Evolutionary conservation across 2,888 invertebrate species (phyloP).

Genomic region (Drosophila birchii): DNA sequence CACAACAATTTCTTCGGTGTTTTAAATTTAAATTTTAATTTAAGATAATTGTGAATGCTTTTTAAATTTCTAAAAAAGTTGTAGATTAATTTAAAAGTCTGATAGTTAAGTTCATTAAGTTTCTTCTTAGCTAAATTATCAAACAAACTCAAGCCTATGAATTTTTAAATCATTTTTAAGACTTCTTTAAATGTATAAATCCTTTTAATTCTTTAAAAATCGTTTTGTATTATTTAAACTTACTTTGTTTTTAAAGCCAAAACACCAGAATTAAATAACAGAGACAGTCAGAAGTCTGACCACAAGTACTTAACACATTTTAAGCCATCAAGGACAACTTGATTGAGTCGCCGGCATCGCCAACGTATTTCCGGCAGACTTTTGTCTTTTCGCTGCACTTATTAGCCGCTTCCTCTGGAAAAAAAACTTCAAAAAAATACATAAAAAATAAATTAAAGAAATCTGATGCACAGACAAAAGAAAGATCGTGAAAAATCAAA

Average conservation of each 20-base stretch:
- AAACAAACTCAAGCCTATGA: not conserved
- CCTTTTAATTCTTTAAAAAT: not conserved
- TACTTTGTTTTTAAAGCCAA: not conserved
- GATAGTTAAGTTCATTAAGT: too few species aligned
- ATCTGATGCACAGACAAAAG: conserved; percentile 56
- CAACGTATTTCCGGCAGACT: conserved; percentile 70
- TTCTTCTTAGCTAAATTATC: too few species aligned
- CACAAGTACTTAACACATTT: conserved; percentile 40
- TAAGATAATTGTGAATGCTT: too few species aligned
- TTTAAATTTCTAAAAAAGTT: too few species aligned
- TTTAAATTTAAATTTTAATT: not conserved
- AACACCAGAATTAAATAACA: not conserved
- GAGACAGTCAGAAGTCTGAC: conserved; percentile 32
- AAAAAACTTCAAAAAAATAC: not conserved
- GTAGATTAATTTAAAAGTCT: too few species aligned
- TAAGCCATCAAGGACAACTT: conserved; percentile 61
- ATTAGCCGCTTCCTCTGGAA: conserved; percentile 67
- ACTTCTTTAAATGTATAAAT: not conserved
- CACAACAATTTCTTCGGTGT: too few species aligned
- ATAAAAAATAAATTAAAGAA: not conserved
- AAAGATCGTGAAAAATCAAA: conserved; percentile 45
- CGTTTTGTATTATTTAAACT: not conserved
- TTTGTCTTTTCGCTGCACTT: conserved; percentile 66
- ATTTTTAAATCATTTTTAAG: not conserved
- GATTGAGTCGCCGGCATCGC: conserved; percentile 53